Conservation (phyloP, 2,113 vertebrate genomes). For the Aldabrachelys gigantea region DNA sequence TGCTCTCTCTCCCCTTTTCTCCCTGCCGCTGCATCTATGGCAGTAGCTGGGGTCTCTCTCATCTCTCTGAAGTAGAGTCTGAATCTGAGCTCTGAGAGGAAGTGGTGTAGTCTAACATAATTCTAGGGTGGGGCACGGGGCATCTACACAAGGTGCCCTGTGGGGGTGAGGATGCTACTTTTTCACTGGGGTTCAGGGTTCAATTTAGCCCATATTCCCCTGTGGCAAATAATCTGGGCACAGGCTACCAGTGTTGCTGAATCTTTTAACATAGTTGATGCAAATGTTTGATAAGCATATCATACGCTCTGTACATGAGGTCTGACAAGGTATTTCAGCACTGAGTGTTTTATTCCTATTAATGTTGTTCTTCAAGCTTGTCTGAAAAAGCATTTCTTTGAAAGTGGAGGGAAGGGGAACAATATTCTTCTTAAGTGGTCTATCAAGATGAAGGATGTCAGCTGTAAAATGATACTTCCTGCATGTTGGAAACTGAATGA, state of each 20-base stretch:
- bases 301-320: not conserved
- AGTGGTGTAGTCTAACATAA: not conserved
- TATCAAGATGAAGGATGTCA: not conserved
- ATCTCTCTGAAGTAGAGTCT: not conserved
- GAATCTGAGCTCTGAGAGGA: not conserved
- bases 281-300: not conserved
- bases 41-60: not conserved
- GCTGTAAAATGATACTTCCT: not conserved
- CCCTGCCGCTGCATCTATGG: not conserved
- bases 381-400: not conserved
- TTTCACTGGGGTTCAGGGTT: not conserved
- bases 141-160: not conserved
- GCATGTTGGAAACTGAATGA: not conserved
- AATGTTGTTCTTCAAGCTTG: not conserved
- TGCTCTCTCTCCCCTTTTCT: not conserved
- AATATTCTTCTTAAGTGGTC: not conserved
- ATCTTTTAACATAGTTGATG: rapidly evolving
- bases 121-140: not conserved
- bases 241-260: rapidly evolving
- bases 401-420: not conserved
- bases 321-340: not conserved
- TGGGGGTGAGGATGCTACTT: not conserved
- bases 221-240: not conserved
- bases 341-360: too few species aligned
- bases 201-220: not conserved